Base-by-base conservation (phyloP, 2,113 vertebrate species). In the Hippoglossus stenolepis region DNA sequence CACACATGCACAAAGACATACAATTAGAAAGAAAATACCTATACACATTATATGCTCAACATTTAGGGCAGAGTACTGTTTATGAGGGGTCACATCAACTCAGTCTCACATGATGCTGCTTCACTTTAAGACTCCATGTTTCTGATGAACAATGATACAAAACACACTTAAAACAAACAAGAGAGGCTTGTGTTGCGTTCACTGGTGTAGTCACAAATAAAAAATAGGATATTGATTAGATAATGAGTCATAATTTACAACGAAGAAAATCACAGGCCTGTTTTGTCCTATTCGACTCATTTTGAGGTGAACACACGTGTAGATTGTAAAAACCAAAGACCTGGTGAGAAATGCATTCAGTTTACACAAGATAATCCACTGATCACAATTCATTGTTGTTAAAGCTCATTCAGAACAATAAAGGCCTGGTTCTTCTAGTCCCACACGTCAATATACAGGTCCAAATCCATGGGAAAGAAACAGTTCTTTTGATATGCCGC, bases 381-480 rank as follows among this genome's bases (percentile, higher is more conserved):
- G n/a, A 28, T 54, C 8, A 54, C 26, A 56, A 64, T 73, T 40
- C n/a, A 66, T 64, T 9, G 53, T 56, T 70, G 66, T 23, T 28
- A 13, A 31, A 40, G 15, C 26, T 65, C 51, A 56, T 89, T 77
- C 47, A 40, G 24, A 77, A 45, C 45, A 73, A 76, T 35, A 65
- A 64, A 64, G 20, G 18, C 51, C 73, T 49, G 59, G 40, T n/a
- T 62, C 31, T 57, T 3, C 2, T 18, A 5, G 35, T 59, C 47
- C 49, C 58, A 75, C 28, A 71, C 54, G 43, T 56, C 35, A 78
- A 20, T 17, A 60, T 75, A 60, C 38, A 10, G 18, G 9, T 73
- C 21, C 73, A 83, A 85, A 81, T 86, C 77, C 57, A 64, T 58
- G 57, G 57, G 57, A 82, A 71, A 71, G 64, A 84, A 65, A 74